Evolutionary conservation across 2,888 invertebrate genomes (phyloP), one percentile per base, ranked within the genome.

Genomic region (Ditylenchus weischeri): DNA sequence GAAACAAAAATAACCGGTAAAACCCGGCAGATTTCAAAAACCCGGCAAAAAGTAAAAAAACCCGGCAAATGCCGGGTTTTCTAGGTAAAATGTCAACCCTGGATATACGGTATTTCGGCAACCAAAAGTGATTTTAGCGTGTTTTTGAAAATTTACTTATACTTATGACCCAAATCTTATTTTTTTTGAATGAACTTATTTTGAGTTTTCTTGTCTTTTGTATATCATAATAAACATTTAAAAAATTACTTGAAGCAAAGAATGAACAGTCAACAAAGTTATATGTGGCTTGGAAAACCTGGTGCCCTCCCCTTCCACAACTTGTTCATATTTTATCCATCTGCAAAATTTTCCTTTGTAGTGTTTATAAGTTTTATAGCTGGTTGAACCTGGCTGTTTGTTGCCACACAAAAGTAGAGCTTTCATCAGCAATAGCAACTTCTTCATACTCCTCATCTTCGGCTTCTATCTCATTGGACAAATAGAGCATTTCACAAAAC

Each of bases 251-350:
- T 86, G 85, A 74, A 86, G 84, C 57, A 86, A 76, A 7, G 84
- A 83, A 72, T 85, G 85, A 23, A 86, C 78, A 7, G 84, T 84
- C 15, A 86, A 77, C 7, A 86, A 84, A 58, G 86, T 86, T 48
- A 86, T 85, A 76, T 86, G 85, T 19, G 86, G 86, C 74, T 86
- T 86, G n/a, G 85, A 85, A 84, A 86, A 86, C 51, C 86, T 77
- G 69, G 85, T 85, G n/a, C 85, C 85, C 2, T 85, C 85, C 69
- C 86, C 86, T 75, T 86, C 86, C n/a, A 86, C 85, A 72, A 85
- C 84, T 76, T 86, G 86, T 75, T 86, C 86, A 29, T 85, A 86
- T 73, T 86, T 86, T 47, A 86, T 83, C 86, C 86, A 86, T 72
- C 86, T 86, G 76, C 6, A 75, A 36, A 0, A 29, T 10, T 23